These are phyloP conservation scores for Callocephalon fimbriatum DNA, from an alignment of 2,113 vertebrate species.

Conservation along the genomic window DNA sequence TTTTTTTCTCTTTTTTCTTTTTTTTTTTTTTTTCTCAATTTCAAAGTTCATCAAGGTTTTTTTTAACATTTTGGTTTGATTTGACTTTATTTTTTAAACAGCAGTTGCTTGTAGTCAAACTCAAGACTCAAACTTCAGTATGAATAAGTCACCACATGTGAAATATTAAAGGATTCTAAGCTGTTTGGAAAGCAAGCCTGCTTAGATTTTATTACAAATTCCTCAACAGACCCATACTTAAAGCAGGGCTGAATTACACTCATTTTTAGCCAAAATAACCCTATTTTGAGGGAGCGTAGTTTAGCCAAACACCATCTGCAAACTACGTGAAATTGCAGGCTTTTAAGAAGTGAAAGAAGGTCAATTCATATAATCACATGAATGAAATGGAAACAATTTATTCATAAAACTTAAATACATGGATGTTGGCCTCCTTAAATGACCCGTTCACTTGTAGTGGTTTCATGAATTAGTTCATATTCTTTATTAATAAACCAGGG, in stretches of 20 bases:
- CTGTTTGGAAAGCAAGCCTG: constrained; percentile 22
- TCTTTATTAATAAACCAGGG: not conserved
- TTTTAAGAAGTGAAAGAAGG: constrained; percentile 10
- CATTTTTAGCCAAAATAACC: constrained; percentile 3
- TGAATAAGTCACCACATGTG: constrained; percentile 21
- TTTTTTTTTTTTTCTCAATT: not conserved
- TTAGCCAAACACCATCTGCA: not conserved
- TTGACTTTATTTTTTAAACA: constrained; percentile 35
- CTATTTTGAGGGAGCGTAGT: not conserved
- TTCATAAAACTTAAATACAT: not conserved
- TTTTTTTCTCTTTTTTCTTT: not conserved
- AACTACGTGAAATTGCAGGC: not conserved
- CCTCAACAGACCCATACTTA: not conserved
- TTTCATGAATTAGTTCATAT: not conserved
- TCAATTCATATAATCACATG: not conserved
- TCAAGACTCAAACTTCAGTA: constrained; percentile 55
- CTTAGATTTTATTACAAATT: constrained; percentile 32
- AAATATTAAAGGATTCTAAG: constrained; percentile 11
- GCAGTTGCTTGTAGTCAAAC: constrained; percentile 59
- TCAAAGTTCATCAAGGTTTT: constrained; percentile 22
- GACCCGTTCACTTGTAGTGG: not conserved
- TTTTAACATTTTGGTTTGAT: constrained; percentile 41
- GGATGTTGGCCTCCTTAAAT: not conserved
- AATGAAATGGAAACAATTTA: not conserved
- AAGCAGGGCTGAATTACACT: not conserved